Evolutionary conservation across 2,888 invertebrate genomes (phyloP).

Genomic region (Yponomeuta cagnagella): DNA sequence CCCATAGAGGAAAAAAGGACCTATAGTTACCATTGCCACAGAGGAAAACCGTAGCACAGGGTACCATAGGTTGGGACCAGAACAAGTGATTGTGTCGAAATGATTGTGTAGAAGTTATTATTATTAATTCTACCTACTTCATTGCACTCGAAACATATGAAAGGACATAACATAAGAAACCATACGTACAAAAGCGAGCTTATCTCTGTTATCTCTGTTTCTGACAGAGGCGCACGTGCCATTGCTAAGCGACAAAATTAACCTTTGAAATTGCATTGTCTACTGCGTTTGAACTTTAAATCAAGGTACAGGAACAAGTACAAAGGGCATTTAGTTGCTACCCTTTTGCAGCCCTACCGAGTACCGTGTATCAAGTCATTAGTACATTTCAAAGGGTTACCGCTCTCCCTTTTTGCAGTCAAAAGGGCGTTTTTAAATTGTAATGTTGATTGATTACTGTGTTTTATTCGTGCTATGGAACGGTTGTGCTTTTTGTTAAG

Average conservation of each 20-base stretch:
- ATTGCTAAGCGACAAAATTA: background rate
- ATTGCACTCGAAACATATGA: too few species aligned
- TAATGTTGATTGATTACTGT: constrained; percentile 35
- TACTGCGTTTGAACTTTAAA: background rate
- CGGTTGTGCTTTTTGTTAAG: background rate
- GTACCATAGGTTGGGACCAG: too few species aligned
- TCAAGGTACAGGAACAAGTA: background rate
- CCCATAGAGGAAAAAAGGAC: too few species aligned
- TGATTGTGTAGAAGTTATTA: too few species aligned
- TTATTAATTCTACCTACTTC: too few species aligned
- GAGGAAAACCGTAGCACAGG: too few species aligned
- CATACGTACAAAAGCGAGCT: background rate
- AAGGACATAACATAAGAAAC: too few species aligned
- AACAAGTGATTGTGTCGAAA: too few species aligned
- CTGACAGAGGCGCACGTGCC: background rate
- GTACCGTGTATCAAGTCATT: constrained; percentile 45
- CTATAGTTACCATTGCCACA: too few species aligned
- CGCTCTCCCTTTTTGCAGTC: constrained; percentile 5
- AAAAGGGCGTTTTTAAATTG: constrained; percentile 33
- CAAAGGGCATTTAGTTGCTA: background rate
- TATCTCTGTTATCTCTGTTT: background rate
- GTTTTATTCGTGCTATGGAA: constrained; percentile 14
- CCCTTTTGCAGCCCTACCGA: background rate
- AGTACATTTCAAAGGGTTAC: constrained; percentile 47
- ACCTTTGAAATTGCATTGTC: constrained; percentile 1